A percentile compares a stretch with the other conserved stretches of the same genome.
Evolutionary conservation across 2,113 vertebrate species (phyloP).

Genomic region (Ptyas mucosa): DNA sequence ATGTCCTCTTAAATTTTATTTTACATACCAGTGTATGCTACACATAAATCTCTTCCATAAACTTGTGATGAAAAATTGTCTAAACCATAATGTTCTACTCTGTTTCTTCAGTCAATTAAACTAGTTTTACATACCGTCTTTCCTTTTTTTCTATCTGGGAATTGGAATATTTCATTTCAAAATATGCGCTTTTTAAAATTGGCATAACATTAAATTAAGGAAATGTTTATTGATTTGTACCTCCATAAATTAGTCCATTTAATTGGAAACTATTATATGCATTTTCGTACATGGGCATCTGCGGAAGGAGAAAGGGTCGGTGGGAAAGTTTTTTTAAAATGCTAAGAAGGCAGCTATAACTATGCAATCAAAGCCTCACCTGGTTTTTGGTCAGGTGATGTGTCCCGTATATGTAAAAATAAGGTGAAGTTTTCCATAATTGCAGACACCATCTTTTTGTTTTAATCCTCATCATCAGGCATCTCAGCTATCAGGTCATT

Average conservation of each 20-base stretch:
- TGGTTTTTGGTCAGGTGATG: not conserved
- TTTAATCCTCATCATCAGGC: not conserved
- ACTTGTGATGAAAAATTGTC: constrained; percentile 9
- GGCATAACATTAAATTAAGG: constrained; percentile 12
- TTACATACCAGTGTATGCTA: constrained; percentile 22
- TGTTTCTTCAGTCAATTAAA: constrained; percentile 21
- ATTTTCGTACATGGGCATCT: not conserved
- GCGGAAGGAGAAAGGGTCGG: not conserved
- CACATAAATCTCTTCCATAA: constrained; percentile 22
- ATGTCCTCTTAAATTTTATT: not conserved
- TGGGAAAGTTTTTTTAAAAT: not conserved
- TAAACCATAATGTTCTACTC: not conserved
- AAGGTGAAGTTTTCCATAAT: not conserved
- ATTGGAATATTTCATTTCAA: constrained; percentile 34
- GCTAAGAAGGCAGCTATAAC: not conserved
- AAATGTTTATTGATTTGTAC: constrained; percentile 23
- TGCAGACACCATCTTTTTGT: not conserved
- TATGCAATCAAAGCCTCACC: not conserved
- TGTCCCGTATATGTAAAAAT: not conserved
- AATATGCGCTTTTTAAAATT: constrained; percentile 21
- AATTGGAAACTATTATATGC: not conserved
- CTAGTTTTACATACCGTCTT: not conserved
- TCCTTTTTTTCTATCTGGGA: constrained; percentile 3
- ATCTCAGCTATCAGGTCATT: not conserved
- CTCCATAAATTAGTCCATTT: not conserved